Base-by-base conservation (phyloP, 2,113 vertebrate species). In the Eonycteris spelaea region DNA sequence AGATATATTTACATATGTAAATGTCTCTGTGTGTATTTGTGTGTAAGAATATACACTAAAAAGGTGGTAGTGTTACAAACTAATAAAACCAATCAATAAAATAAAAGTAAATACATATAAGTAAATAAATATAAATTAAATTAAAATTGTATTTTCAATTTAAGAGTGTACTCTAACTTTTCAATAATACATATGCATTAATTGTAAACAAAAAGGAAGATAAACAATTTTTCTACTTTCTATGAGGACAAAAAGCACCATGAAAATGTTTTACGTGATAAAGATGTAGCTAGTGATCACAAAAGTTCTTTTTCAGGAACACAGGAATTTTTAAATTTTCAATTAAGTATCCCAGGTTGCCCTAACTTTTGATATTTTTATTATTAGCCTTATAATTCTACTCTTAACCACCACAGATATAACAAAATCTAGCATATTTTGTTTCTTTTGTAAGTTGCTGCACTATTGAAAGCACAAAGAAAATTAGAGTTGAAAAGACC, bases 401-500 rank as follows among this genome's bases (percentile, higher is more conserved):
- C 35, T 73, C 83, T 74, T 88, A 51, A 51, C 3, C 22, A 53
- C 11, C n/a, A 40, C 14, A 65, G 51, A 63, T 30, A 73, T 6
- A 68, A 95, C 59, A 15, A 77, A 65, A 51, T 65, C 3, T 88
- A 57, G 22, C 75, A 53, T 21, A 77, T 22, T 80, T 68, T 26
- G 30, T 95, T 95, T 73, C 43, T 92, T 68, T 91, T 95, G 33
- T 80, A 75, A 61, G 13, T 74, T 84, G 63, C 28, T 30, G 33
- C 51, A 48, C 57, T 80, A 48, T 85, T 51, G 61, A 91, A 96
- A 85, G 8, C 65, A 70, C 10, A 51, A 18, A 73, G 35, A 68
- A 92, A 90, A 86, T 84, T 53, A 88, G n/a, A 94, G 51, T 84
- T n/a, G 53, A 65, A 75, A 77, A 80, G n/a, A 26, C n/a, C 26